These are phyloP conservation scores for Conops quadrifasciatus DNA, from an alignment of 2,888 invertebrate species.

Conservation along the genomic window DNA sequence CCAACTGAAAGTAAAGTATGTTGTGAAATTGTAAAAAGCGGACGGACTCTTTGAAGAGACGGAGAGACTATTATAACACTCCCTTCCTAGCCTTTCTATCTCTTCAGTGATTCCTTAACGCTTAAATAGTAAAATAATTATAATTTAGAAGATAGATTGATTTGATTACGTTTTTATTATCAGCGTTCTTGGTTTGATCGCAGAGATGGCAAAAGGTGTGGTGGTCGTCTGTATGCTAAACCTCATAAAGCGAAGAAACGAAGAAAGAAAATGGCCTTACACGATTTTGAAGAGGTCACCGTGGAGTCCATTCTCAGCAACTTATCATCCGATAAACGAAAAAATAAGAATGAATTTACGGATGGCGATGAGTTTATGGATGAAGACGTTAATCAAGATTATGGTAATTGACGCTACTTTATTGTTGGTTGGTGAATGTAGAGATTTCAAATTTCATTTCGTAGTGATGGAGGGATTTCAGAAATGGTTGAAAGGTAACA, in stretches of 20 bases:
- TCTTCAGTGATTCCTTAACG: not conserved
- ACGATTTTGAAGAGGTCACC: not conserved
- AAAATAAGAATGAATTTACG: not conserved
- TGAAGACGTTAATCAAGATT: slow-evolving; percentile 9
- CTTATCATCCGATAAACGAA: slow-evolving; percentile 14
- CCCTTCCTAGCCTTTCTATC: not conserved
- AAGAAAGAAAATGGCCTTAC: slow-evolving; percentile 16
- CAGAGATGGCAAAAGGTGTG: slow-evolving; percentile 26
- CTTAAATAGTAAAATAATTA: too few species aligned
- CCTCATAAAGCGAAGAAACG: slow-evolving; percentile 33
- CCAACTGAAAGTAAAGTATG: slow-evolving; percentile 33
- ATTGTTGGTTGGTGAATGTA: not conserved
- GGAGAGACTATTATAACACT: not conserved
- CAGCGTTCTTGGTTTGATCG: slow-evolving; percentile 37
- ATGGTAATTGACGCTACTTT: not conserved
- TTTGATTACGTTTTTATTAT: not conserved
- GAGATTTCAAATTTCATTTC: not conserved
- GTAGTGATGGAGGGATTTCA: slow-evolving; percentile 32
- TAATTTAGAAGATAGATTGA: too few species aligned
- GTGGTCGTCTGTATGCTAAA: slow-evolving; percentile 33
- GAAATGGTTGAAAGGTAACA: slow-evolving; percentile 37
- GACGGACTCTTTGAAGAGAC: too few species aligned
- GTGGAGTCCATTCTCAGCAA: not conserved
- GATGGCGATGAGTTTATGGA: slow-evolving; percentile 15
- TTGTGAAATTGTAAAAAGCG: not conserved